Percentiles rank a stretch among this genome's conserved stretches.
Evolutionary conservation across 2,888 invertebrate species (phyloP).

Genomic region (Melangyna quadrimaculata): DNA sequence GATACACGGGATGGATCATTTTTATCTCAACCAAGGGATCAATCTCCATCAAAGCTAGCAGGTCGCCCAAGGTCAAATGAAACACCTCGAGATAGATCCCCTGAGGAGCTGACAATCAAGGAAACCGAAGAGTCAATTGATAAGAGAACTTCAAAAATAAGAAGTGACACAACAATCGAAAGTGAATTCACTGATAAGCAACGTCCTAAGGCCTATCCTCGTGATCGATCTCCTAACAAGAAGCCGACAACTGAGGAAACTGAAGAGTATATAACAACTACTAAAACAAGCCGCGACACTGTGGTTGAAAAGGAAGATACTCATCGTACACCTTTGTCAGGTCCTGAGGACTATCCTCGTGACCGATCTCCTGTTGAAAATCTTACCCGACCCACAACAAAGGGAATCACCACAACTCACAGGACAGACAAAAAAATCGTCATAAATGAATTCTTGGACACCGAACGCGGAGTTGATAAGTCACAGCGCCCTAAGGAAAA

Average conservation of each 20-base stretch:
- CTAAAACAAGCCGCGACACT: background rate
- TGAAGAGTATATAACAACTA: background rate
- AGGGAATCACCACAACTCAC: background rate
- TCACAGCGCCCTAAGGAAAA: background rate
- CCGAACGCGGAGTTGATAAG: background rate
- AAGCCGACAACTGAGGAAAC: background rate
- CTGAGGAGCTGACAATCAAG: constrained; percentile 3
- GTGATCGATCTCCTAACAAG: constrained; percentile 30
- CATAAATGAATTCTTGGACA: constrained; percentile 16
- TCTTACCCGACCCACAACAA: background rate
- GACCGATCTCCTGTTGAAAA: constrained; percentile 1
- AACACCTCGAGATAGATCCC: constrained; percentile 4
- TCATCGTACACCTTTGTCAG: background rate
- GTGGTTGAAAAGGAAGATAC: background rate
- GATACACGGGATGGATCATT: constrained; percentile 5
- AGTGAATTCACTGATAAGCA: background rate
- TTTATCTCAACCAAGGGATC: background rate
- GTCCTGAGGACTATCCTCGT: background rate
- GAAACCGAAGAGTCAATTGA: background rate
- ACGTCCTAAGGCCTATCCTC: constrained; percentile 16
- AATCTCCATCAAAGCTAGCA: background rate
- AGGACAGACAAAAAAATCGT: constrained; percentile 1
- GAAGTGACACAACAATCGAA: background rate
- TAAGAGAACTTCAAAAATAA: background rate
- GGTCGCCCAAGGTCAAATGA: background rate